Percentiles rank a stretch among this genome's conserved stretches.
phyloP scores from a whole-genome alignment of 2,113 vertebrate genomes.

The Lagopus leucura region DNA sequence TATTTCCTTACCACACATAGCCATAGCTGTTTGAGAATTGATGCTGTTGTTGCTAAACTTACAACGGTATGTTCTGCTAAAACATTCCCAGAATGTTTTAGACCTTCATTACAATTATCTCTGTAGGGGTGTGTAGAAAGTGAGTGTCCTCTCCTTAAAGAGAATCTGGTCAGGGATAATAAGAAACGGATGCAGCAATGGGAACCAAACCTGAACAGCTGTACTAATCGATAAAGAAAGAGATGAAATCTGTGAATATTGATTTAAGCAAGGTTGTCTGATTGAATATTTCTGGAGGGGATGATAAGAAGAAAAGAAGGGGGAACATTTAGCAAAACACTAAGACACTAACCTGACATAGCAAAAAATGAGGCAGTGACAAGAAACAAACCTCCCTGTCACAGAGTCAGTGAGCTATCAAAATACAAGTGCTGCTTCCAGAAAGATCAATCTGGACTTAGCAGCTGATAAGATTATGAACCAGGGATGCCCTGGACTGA shows the following conservation, averaged over 20 bases:
- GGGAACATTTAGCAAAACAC: neutral
- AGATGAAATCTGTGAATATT: neutral
- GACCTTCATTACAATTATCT: neutral
- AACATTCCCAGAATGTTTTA: neutral
- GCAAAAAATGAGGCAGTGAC: neutral
- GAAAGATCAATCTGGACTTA: neutral
- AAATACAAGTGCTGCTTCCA: neutral
- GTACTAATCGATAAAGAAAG: neutral
- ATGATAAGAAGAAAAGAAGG: neutral
- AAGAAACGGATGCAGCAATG: neutral
- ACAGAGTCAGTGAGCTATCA: neutral
- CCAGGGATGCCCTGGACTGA: neutral
- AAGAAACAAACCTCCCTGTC: neutral
- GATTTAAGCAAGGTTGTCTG: neutral
- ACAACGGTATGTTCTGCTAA: neutral
- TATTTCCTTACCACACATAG: neutral
- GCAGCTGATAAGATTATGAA: neutral
- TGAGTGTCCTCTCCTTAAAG: neutral
- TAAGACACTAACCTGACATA: neutral
- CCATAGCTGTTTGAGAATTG: neutral
- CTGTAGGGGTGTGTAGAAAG: neutral
- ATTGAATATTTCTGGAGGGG: neutral
- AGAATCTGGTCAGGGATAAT: neutral
- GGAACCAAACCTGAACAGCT: neutral
- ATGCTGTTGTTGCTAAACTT: neutral